Percentiles rank a stretch among this genome's conserved stretches.
Conservation (phyloP, 1,140 invertebrate species). For the Hydropsyche tenuis region DNA sequence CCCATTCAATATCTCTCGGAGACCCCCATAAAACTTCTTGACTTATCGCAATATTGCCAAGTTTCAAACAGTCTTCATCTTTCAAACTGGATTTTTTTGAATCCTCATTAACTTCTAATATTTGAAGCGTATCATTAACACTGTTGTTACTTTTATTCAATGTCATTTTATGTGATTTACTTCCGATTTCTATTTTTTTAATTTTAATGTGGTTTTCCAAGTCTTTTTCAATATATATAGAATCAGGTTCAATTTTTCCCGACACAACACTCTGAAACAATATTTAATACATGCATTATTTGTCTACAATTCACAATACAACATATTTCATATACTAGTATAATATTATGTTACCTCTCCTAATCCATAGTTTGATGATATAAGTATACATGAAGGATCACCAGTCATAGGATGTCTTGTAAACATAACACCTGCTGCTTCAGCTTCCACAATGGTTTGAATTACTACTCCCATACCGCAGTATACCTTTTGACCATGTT, state of each 20-base stretch:
- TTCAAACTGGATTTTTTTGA: conserved; percentile 61
- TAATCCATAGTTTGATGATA: conserved; percentile 82
- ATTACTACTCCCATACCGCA: conserved; percentile 81
- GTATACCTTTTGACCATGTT: conserved; percentile 69
- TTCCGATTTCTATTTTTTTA: conserved; percentile 61
- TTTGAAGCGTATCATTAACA: conserved; percentile 53
- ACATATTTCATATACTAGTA: too few species aligned
- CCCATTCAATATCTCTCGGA: conserved; percentile 81
- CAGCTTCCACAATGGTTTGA: conserved; percentile 76
- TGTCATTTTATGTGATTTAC: conserved; percentile 65
- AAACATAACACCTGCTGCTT: conserved; percentile 80
- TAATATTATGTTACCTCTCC: conserved; percentile 69
- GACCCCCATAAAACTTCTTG: conserved; percentile 71
- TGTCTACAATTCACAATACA: too few species aligned
- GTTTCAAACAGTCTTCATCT: conserved; percentile 59
- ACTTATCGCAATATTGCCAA: conserved; percentile 65
- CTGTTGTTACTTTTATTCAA: conserved; percentile 49
- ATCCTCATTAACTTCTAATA: conserved; percentile 57
- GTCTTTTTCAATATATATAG: conserved; percentile 66
- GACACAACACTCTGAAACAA: conserved; percentile 76
- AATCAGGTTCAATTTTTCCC: conserved; percentile 76
- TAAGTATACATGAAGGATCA: conserved; percentile 69
- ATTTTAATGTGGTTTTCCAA: conserved; percentile 61
- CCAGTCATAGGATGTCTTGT: conserved; percentile 76
- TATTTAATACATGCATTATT: neutral